These are phyloP conservation scores for Pachyrhynchus sulphureomaculatus DNA, from an alignment of 1,140 invertebrate species.

Conservation along the genomic window DNA sequence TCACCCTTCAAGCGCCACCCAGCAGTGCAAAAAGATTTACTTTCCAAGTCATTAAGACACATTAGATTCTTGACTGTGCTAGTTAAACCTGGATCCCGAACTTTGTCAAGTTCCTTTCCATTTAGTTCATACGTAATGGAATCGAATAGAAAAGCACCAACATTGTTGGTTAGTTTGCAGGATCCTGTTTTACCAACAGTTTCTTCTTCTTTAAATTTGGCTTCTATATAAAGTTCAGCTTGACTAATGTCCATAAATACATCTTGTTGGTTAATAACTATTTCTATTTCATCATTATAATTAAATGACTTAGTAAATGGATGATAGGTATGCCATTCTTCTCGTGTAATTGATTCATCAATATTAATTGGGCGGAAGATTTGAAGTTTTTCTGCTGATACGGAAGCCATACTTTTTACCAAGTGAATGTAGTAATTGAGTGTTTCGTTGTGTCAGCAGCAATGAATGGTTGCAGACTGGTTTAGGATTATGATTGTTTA, in stretches of 20 bases:
- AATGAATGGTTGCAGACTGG: too few species aligned
- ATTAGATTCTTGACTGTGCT: conserved; percentile 50
- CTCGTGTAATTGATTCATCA: conserved; percentile 13
- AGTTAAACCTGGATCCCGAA: conserved; percentile 49
- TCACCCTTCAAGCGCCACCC: too few species aligned
- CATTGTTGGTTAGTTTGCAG: conserved; percentile 49
- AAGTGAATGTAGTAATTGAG: too few species aligned
- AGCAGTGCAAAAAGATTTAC: too few species aligned
- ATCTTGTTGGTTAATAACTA: conserved; percentile 36
- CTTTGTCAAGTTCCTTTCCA: conserved; percentile 51
- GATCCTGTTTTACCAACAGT: conserved; percentile 22
- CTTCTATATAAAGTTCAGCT: conserved; percentile 40
- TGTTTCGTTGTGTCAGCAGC: too few species aligned
- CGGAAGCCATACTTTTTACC: too few species aligned
- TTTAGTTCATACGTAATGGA: conserved; percentile 54
- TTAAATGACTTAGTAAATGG: conserved; percentile 27
- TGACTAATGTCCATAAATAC: conserved; percentile 31
- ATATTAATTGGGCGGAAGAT: too few species aligned
- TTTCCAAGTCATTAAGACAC: too few species aligned
- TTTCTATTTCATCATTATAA: conserved; percentile 37
- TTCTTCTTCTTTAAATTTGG: conserved; percentile 27
- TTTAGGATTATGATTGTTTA: too few species aligned
- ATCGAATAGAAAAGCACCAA: conserved; percentile 50
- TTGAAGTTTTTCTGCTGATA: too few species aligned
- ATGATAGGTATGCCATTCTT: conserved; percentile 30